phyloP scores from a whole-genome alignment of 2,888 invertebrate species.

The Eristalis tenax region DNA sequence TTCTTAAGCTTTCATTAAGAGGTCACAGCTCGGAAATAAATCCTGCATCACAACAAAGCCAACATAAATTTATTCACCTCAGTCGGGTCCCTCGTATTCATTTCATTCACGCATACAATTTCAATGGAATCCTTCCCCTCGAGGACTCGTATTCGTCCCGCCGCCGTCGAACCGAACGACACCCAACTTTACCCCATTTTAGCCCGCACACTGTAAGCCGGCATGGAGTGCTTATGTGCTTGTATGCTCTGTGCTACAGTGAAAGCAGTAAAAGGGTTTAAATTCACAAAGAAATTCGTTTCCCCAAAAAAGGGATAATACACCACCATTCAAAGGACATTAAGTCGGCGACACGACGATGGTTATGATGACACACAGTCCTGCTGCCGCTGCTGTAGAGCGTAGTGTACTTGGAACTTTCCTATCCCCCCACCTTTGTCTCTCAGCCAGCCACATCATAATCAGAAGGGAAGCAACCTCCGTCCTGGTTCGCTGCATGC shows the following conservation, averaged over 20 bases:
- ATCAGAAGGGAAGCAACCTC: slow-evolving; percentile 34
- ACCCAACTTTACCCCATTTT: slow-evolving; percentile 10
- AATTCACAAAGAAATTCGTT: slow-evolving; percentile 30
- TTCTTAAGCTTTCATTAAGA: slow-evolving; percentile 26
- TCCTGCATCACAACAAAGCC: slow-evolving; percentile 13
- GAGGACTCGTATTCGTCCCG: slow-evolving; percentile 5
- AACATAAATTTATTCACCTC: slow-evolving; percentile 23
- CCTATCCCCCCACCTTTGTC: slow-evolving; percentile 1
- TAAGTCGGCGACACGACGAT: slow-evolving; percentile 58
- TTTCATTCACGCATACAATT: slow-evolving; percentile 17
- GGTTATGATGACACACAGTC: slow-evolving; percentile 53
- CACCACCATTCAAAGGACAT: slow-evolving; percentile 54
- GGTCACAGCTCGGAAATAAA: slow-evolving; percentile 39
- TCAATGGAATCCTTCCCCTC: slow-evolving; percentile 17
- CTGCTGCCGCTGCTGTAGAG: not conserved
- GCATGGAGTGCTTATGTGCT: not conserved
- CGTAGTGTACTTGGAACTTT: no score
- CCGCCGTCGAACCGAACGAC: no score
- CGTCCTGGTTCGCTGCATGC: slow-evolving; percentile 40
- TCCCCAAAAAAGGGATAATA: slow-evolving; percentile 23
- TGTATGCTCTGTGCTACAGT: slow-evolving; percentile 5
- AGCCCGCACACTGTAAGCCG: not conserved
- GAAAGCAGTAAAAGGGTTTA: slow-evolving; percentile 60
- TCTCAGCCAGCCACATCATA: slow-evolving; percentile 22
- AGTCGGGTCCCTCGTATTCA: slow-evolving; percentile 3